Conservation (phyloP, 2,888 invertebrate genomes). For the Chironomus riparius region DNA sequence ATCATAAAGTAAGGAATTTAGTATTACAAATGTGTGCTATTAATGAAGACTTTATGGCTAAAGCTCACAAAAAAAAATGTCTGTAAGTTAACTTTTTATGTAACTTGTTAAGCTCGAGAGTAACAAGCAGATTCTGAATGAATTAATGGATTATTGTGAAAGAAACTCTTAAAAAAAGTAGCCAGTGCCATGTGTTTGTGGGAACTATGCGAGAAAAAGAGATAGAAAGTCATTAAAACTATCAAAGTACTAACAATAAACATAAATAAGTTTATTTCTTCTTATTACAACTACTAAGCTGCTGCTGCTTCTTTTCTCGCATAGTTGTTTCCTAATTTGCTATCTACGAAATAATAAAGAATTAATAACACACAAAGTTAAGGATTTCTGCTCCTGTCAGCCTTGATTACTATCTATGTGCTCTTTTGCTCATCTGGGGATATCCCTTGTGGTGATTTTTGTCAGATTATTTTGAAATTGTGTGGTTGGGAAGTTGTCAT, state of each 20-base stretch:
- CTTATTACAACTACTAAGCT: no score
- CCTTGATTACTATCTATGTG: neutral
- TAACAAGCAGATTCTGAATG: neutral
- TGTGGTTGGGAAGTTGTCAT: no score
- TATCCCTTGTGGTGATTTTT: no score
- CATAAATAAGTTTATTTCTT: neutral
- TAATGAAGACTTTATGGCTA: neutral
- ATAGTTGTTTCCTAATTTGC: neutral
- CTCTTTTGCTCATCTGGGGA: neutral
- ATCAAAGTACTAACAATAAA: slow-evolving; percentile 21
- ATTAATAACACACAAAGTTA: neutral
- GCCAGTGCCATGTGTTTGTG: no score
- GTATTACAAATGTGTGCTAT: neutral
- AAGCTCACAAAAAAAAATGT: no score
- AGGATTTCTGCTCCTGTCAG: neutral
- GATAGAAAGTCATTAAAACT: neutral
- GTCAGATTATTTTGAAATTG: no score
- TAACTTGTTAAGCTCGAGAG: no score
- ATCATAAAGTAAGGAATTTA: no score
- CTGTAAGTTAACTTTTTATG: no score
- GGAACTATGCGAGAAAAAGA: neutral
- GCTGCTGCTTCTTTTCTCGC: neutral
- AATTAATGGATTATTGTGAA: neutral
- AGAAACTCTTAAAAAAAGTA: neutral
- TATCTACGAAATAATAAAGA: neutral